Percentiles rank a stretch among this genome's conserved stretches.
phyloP scores from a whole-genome alignment of 64 coral and sea anemone genomes.

The Stichodactyla mertensii region DNA sequence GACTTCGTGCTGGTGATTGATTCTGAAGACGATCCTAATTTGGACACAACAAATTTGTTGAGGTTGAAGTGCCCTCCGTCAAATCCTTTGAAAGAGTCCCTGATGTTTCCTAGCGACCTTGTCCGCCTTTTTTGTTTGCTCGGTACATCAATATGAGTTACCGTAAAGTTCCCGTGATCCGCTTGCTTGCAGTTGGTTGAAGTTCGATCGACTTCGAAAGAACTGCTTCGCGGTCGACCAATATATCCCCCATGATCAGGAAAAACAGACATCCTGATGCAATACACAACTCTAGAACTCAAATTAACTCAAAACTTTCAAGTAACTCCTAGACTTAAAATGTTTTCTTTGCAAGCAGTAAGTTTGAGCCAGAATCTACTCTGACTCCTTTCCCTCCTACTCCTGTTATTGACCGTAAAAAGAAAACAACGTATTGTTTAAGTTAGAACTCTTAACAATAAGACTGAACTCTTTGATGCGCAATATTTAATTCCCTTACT shows the following conservation, averaged over 20 bases:
- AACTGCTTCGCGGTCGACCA: conserved; percentile 1
- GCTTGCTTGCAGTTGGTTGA: neutral
- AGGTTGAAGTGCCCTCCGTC: neutral
- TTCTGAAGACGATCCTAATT: neutral
- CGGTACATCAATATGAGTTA: conserved; percentile 10
- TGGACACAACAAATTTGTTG: neutral
- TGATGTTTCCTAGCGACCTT: conserved; percentile 10
- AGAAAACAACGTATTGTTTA: neutral
- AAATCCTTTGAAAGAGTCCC: neutral
- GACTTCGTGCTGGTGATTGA: conserved; percentile 2
- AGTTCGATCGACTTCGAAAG: neutral
- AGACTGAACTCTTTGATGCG: neutral
- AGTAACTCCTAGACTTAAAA: too few species aligned
- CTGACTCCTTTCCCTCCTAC: too few species aligned
- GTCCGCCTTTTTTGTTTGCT: neutral
- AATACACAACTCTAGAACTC: neutral
- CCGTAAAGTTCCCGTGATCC: conserved; percentile 1
- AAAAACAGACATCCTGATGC: neutral
- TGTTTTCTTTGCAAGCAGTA: too few species aligned
- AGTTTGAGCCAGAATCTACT: too few species aligned
- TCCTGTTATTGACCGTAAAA: neutral
- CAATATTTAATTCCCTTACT: neutral
- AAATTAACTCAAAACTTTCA: neutral
- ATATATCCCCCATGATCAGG: neutral
- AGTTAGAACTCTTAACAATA: neutral